Base-by-base conservation (phyloP, 2,888 invertebrate genomes). In the Drosophila robusta region DNA sequence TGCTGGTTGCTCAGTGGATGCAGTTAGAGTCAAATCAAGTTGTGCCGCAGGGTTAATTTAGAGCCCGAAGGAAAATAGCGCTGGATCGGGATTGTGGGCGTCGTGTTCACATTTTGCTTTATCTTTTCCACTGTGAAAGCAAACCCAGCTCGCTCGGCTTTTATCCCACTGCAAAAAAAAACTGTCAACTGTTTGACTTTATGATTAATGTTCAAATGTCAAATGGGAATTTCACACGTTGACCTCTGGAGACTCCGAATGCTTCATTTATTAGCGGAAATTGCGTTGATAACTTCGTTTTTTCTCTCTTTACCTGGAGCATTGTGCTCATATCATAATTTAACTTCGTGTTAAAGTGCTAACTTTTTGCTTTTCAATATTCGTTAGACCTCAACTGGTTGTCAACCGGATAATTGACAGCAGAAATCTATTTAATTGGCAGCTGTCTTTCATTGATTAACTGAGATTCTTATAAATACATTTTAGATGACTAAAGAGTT, bases 161-260 rank as follows among this genome's bases (percentile, higher is more conserved):
- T n/a, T n/a, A n/a, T 32, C 9, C 3, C 9, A n/a, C 16, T 41
- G 9, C 26, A 8, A 7, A 2, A 8, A 29, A 32, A 24, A 34
- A 51, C 26, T 57, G 39, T 45, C 46, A 55, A 41, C 44, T 26
- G 24, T 38, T 69, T 62, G 70, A 57, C 32, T 52, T n/a, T 54
- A 42, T 77, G 77, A 73, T 73, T 77, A 58, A 57, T 60, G 57
- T 8, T 57, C 8, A 11, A 38, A 8, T 46, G 42, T 58, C 38
- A 57, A 9, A n/a, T 14, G 39, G 11, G 46, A 46, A 18, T 16
- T 47, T 41, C 18, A 24, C 29, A 34, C 38, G 39, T 32, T 41
- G 44, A 41, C 9, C 39, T 46, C 22, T 29, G 14, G 16, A 39
- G 44, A 29, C 4, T 18, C 12, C 5, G 6, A 49, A n/a, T 52